These are phyloP conservation scores for Lagopus leucura DNA, from an alignment of 2,113 vertebrate species.

Conservation along the genomic window DNA sequence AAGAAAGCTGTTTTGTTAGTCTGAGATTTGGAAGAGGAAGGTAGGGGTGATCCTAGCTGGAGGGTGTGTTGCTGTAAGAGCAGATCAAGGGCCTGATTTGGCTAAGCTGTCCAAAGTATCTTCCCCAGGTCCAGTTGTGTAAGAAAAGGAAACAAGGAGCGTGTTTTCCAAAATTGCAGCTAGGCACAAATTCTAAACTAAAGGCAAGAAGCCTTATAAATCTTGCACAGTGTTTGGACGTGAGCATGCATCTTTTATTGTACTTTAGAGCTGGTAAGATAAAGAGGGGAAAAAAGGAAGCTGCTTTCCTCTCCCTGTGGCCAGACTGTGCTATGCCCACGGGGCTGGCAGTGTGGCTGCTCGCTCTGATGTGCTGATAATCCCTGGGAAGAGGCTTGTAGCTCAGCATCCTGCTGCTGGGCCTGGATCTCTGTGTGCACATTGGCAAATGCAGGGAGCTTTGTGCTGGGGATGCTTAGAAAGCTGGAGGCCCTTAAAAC, in stretches of 20 bases:
- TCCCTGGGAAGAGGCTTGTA: neutral
- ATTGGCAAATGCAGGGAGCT: accelerated
- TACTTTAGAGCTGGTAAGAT: neutral
- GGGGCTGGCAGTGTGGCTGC: neutral
- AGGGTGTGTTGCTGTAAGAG: neutral
- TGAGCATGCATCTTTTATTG: accelerated
- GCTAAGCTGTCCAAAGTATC: neutral
- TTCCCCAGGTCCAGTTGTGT: accelerated
- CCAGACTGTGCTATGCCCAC: neutral
- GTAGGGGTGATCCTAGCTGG: neutral
- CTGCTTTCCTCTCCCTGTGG: neutral
- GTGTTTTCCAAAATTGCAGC: neutral
- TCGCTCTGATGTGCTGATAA: neutral
- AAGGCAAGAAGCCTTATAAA: neutral
- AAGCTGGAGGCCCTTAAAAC: neutral
- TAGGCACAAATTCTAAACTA: neutral
- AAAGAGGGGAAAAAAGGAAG: neutral
- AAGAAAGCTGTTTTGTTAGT: neutral
- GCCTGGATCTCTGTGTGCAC: accelerated
- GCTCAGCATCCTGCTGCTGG: neutral
- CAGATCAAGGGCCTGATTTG: neutral
- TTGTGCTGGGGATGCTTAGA: neutral
- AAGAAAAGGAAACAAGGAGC: neutral
- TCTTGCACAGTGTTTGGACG: neutral
- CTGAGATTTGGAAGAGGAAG: neutral